Percentiles rank a stretch among this genome's conserved stretches.
Conservation (phyloP, 2,888 invertebrate genomes). For the Drosophila aldrichi region DNA sequence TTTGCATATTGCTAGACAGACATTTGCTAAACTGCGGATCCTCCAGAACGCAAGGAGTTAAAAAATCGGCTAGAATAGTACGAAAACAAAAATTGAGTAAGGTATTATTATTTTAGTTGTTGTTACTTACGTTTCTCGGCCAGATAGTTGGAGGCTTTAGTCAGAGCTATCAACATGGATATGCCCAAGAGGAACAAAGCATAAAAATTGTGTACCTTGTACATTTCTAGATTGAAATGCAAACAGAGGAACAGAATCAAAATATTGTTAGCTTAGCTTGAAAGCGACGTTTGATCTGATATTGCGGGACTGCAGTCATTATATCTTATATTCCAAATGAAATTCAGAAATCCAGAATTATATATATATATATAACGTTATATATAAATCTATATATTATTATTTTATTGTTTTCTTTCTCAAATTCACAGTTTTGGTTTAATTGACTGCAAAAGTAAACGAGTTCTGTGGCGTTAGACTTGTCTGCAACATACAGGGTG, state of each 20-base stretch:
- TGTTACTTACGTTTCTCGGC: conserved; percentile 55
- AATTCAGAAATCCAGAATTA: conserved; percentile 37
- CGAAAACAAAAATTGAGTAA: neutral
- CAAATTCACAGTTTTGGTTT: conserved; percentile 17
- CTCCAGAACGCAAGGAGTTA: conserved; percentile 50
- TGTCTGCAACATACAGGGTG: conserved; percentile 62
- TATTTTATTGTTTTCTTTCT: conserved; percentile 33
- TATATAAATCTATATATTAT: conserved; percentile 28
- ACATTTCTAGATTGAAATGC: conserved; percentile 33
- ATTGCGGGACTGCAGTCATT: conserved; percentile 17
- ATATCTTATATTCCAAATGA: conserved; percentile 53
- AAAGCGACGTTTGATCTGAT: conserved; percentile 41
- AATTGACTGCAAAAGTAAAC: conserved; percentile 51
- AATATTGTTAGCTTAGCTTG: conserved; percentile 32
- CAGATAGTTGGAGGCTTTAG: conserved; percentile 44
- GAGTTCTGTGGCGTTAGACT: conserved; percentile 59
- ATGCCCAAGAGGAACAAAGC: conserved; percentile 24
- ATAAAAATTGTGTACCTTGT: conserved; percentile 16
- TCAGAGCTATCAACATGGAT: neutral
- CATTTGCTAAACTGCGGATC: conserved; percentile 49
- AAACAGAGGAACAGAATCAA: neutral
- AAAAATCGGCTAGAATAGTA: conserved; percentile 42
- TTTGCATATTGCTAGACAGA: conserved; percentile 50
- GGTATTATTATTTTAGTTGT: too few species aligned
- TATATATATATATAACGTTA: conserved; percentile 3